phyloP scores from a whole-genome alignment of 2,888 invertebrate genomes.

The Anthophora plumipes region DNA sequence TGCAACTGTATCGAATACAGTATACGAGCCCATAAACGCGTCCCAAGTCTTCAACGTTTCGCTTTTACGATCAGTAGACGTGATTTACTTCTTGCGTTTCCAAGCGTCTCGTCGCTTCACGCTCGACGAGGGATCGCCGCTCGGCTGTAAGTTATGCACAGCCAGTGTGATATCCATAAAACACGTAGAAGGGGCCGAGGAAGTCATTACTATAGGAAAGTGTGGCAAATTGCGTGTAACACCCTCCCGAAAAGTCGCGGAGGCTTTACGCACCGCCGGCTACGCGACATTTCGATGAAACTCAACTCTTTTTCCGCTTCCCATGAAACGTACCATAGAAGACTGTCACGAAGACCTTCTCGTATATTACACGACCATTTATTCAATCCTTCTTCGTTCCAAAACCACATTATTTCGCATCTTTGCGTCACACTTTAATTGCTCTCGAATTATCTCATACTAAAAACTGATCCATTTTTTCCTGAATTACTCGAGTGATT shows the following conservation, averaged over 20 bases:
- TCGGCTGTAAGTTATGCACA: slow-evolving; percentile 79
- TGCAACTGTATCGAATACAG: slow-evolving; percentile 3
- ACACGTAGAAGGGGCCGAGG: slow-evolving; percentile 71
- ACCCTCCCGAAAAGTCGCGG: slow-evolving; percentile 63
- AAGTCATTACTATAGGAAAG: slow-evolving; percentile 77
- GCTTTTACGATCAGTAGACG: slow-evolving; percentile 52
- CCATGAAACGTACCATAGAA: background rate
- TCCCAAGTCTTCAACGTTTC: slow-evolving; percentile 3
- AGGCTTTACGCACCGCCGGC: slow-evolving; percentile 43
- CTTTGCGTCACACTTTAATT: no score
- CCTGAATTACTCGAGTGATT: no score
- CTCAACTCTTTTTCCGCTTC: slow-evolving; percentile 37
- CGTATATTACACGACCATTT: no score
- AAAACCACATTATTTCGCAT: no score
- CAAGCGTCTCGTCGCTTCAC: slow-evolving; percentile 36
- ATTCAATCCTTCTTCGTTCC: no score
- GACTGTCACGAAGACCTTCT: no score
- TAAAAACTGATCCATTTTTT: no score
- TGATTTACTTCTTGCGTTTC: slow-evolving; percentile 39
- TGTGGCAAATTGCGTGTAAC: slow-evolving; percentile 82
- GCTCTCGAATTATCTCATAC: no score
- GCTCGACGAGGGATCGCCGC: slow-evolving; percentile 51
- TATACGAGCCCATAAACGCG: slow-evolving; percentile 14
- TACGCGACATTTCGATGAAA: slow-evolving; percentile 19
- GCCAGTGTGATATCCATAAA: slow-evolving; percentile 75